These are phyloP conservation scores for Psilopsiagon aymara DNA, from an alignment of 2,113 vertebrate species.

Conservation along the genomic window DNA sequence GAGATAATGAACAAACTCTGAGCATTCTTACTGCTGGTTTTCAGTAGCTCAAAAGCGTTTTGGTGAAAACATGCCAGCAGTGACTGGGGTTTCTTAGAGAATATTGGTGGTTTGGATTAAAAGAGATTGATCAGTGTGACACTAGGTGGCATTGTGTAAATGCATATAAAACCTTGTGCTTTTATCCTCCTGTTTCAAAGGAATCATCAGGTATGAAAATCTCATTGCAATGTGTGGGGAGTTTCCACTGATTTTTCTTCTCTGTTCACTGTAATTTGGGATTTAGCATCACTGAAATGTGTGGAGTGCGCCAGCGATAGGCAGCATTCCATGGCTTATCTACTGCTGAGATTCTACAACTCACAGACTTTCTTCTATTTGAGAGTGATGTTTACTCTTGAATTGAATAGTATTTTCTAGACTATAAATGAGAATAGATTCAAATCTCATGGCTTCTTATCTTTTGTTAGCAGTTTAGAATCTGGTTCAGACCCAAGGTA, in stretches of 20 bases:
- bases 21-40: background rate
- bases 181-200: background rate
- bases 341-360: background rate
- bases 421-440: background rate
- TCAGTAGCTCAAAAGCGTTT: background rate
- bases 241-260: background rate
- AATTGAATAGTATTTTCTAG: background rate
- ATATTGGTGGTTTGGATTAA: background rate
- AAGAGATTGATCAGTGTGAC: background rate
- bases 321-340: background rate
- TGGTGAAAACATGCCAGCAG: background rate
- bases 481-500: background rate
- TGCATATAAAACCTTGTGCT: background rate
- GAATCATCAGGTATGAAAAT: background rate
- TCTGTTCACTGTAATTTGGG: background rate
- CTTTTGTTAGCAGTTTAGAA: background rate
- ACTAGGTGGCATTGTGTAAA: constrained; percentile 66
- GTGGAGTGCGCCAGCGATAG: background rate
- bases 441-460: background rate
- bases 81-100: background rate
- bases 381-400: background rate
- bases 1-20: background rate
- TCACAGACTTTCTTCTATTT: background rate
- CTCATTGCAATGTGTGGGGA: background rate
- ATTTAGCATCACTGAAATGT: background rate